phyloP scores from a whole-genome alignment of 2,888 invertebrate genomes.

The Brenthis daphne region DNA sequence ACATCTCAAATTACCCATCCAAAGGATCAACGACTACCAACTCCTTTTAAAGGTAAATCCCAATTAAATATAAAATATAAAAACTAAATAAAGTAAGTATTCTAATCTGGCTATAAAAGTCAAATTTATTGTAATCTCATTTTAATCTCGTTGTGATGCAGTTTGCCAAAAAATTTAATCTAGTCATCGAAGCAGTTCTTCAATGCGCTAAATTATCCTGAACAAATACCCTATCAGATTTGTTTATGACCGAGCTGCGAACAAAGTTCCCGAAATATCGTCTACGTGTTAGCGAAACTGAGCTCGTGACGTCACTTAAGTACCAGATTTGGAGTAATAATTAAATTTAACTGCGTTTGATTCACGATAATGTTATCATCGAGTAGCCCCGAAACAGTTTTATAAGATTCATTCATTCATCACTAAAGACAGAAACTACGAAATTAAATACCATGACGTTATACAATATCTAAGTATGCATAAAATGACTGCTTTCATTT shows the following conservation, averaged over 20 bases:
- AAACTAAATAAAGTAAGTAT: background rate
- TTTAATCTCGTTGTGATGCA: background rate
- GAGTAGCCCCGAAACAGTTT: background rate
- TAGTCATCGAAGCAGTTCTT: slow-evolving; percentile 16
- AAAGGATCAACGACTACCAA: slow-evolving; percentile 98
- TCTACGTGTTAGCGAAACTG: slow-evolving; percentile 24
- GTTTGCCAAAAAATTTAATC: slow-evolving; percentile 26
- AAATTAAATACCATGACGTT: too few relatives aligned
- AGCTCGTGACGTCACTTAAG: slow-evolving; percentile 14
- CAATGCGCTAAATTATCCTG: slow-evolving; percentile 21
- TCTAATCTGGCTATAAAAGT: slow-evolving; percentile 9
- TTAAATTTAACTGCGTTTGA: slow-evolving; percentile 20
- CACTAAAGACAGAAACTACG: background rate
- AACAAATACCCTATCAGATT: slow-evolving; percentile 29
- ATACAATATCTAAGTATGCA: too few relatives aligned
- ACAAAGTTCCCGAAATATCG: slow-evolving; percentile 33
- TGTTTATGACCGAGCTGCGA: slow-evolving; percentile 30
- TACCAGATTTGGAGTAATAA: slow-evolving; percentile 8
- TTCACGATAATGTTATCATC: slow-evolving; percentile 13
- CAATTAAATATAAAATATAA: background rate
- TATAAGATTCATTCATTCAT: slow-evolving; percentile 11
- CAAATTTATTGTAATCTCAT: slow-evolving; percentile 7
- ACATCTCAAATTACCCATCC: slow-evolving; percentile 96
- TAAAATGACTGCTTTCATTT: too few relatives aligned
- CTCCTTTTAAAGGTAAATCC: slow-evolving; percentile 92